These are phyloP conservation scores for Thamnaconus septentrionalis DNA, from an alignment of 2,113 vertebrate genomes.

Conservation along the genomic window DNA sequence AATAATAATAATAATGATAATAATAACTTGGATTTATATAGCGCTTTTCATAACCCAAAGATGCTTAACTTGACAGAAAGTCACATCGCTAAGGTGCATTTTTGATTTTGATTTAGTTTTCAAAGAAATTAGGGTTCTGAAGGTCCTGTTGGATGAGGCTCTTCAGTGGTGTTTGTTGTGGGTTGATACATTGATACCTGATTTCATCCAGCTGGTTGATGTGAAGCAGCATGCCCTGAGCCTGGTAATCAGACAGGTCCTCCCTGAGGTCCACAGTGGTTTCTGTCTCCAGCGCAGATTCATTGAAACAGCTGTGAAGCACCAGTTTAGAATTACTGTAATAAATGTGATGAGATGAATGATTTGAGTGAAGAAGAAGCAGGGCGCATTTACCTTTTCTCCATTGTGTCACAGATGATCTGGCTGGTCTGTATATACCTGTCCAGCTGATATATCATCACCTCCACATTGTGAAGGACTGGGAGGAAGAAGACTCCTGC, in stretches of 20 bases:
- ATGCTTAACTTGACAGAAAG: neutral
- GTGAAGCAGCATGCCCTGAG: conserved; percentile 47
- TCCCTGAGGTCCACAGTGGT: conserved; percentile 12
- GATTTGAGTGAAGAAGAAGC: neutral
- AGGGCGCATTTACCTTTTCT: conserved; percentile 36
- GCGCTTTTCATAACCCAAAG: no score
- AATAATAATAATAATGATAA: no score
- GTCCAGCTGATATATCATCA: conserved; percentile 64
- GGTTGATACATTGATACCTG: conserved; percentile 29
- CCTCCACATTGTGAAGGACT: conserved; percentile 55
- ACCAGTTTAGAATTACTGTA: neutral
- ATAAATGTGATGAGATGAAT: neutral
- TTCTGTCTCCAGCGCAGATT: neutral
- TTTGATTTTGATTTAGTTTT: no score
- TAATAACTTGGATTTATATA: no score
- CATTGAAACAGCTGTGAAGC: conserved; percentile 27
- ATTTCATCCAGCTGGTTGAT: conserved; percentile 34
- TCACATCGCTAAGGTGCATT: no score
- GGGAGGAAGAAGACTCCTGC: conserved; percentile 55
- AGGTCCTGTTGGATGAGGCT: no score
- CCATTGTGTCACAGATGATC: conserved; percentile 51
- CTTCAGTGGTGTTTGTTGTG: no score
- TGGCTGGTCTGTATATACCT: conserved; percentile 58
- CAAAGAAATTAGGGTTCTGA: no score
- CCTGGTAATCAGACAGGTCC: conserved; percentile 41